Evolutionary conservation across 2,113 vertebrate genomes (phyloP).

Genomic region (Myiozetetes cayanensis): DNA sequence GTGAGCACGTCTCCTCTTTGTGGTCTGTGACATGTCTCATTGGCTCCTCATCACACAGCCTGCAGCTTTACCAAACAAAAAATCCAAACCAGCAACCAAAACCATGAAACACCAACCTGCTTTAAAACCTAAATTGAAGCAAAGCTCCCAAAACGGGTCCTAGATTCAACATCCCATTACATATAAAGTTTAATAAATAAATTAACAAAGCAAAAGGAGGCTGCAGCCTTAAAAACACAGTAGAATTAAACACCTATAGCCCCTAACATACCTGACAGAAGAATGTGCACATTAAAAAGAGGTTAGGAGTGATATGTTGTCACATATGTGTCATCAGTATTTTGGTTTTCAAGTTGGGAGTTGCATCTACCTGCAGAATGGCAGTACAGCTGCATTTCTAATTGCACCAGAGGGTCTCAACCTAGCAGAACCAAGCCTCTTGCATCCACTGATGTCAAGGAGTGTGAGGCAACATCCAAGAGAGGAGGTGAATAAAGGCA

Average conservation of each 20-base stretch:
- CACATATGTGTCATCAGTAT: neutral
- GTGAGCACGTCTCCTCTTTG: fast-evolving
- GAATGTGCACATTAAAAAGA: neutral
- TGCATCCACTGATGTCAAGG: neutral
- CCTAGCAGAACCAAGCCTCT: neutral
- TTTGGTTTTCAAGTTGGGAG: neutral
- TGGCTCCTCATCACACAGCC: neutral
- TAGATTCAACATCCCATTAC: neutral
- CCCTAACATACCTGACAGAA: neutral
- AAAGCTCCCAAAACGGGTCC: neutral
- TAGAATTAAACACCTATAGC: neutral
- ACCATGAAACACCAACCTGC: neutral
- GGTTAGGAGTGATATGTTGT: neutral
- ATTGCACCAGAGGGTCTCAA: neutral
- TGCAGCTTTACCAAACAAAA: neutral
- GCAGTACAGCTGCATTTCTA: neutral
- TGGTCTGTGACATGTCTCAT: neutral
- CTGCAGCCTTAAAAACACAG: neutral
- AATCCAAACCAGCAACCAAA: neutral
- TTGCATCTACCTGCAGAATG: neutral
- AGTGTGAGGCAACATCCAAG: neutral
- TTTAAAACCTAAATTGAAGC: neutral
- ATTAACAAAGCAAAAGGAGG: neutral
- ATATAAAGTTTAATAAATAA: neutral
- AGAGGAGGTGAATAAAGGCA: neutral